Evolutionary conservation across 2,888 invertebrate genomes (phyloP).

Genomic region (Pherbina coryleti): DNA sequence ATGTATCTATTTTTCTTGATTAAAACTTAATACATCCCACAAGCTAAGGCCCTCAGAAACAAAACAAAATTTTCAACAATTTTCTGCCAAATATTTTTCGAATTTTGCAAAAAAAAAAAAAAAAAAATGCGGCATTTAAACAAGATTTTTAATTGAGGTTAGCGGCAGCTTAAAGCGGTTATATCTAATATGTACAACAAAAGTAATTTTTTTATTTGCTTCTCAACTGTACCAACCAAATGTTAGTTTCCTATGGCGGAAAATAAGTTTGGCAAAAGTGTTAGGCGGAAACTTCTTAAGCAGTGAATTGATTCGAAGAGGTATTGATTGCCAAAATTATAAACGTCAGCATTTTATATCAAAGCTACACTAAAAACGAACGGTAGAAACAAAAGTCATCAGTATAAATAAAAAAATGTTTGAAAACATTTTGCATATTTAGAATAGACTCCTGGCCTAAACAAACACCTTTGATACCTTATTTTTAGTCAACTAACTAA

Average conservation of each 20-base stretch:
- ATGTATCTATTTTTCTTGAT: constrained; percentile 54
- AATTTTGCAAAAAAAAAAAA: not conserved
- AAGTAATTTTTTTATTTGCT: constrained; percentile 46
- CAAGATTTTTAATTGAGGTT: not conserved
- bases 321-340: too few relatives aligned
- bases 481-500: too few relatives aligned
- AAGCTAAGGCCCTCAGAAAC: constrained; percentile 52
- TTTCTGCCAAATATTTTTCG: not conserved
- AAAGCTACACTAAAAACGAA: too few relatives aligned
- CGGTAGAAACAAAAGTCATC: too few relatives aligned
- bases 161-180: not conserved
- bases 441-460: too few relatives aligned
- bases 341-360: too few relatives aligned
- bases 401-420: too few relatives aligned
- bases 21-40: constrained; percentile 40
- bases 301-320: too few relatives aligned
- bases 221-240: constrained; percentile 47
- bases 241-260: not conserved
- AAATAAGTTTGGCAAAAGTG: too few relatives aligned
- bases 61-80: constrained; percentile 17
- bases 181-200: not conserved
- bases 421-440: too few relatives aligned
- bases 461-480: too few relatives aligned
- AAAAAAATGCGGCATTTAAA: not conserved
- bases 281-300: too few relatives aligned